Percentiles rank a stretch among this genome's conserved stretches.
Evolutionary conservation across 1,140 invertebrate species (phyloP).

Genomic region (Olivierus martensii): DNA sequence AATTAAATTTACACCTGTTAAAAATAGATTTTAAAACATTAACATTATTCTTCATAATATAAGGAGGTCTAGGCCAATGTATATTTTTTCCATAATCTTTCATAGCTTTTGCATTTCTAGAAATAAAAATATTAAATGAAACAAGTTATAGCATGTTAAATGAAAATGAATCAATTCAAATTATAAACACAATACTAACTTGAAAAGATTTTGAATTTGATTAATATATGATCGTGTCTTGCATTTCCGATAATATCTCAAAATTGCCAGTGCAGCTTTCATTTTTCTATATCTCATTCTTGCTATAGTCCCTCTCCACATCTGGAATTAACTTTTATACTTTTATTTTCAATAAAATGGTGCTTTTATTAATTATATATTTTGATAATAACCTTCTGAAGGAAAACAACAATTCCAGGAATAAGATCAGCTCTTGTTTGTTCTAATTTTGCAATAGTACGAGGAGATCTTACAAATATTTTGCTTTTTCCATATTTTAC

Average conservation of each 20-base stretch:
- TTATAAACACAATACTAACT: slow-evolving; percentile 23
- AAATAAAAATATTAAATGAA: slow-evolving; percentile 7
- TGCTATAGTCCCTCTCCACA: slow-evolving; percentile 71
- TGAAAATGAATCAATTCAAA: not conserved
- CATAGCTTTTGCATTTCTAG: slow-evolving; percentile 33
- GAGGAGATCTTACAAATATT: slow-evolving; percentile 79
- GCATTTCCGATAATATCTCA: slow-evolving; percentile 67
- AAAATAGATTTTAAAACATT: not conserved
- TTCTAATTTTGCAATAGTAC: slow-evolving; percentile 77
- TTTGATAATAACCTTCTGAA: slow-evolving; percentile 60
- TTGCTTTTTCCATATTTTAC: slow-evolving; percentile 83
- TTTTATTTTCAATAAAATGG: too few species aligned
- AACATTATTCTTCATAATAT: slow-evolving; percentile 40
- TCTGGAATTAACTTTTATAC: slow-evolving; percentile 20
- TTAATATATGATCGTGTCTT: slow-evolving; percentile 66
- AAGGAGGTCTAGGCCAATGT: slow-evolving; percentile 62
- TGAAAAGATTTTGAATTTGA: slow-evolving; percentile 48
- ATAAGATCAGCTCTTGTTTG: slow-evolving; percentile 48
- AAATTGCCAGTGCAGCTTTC: slow-evolving; percentile 67
- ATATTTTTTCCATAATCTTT: slow-evolving; percentile 63
- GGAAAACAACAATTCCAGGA: slow-evolving; percentile 72
- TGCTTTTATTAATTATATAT: too few species aligned
- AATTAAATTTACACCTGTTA: not conserved
- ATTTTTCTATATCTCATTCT: slow-evolving; percentile 65
- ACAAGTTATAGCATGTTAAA: not conserved